phyloP scores from a whole-genome alignment of 2,113 vertebrate species.

The Naja naja region DNA sequence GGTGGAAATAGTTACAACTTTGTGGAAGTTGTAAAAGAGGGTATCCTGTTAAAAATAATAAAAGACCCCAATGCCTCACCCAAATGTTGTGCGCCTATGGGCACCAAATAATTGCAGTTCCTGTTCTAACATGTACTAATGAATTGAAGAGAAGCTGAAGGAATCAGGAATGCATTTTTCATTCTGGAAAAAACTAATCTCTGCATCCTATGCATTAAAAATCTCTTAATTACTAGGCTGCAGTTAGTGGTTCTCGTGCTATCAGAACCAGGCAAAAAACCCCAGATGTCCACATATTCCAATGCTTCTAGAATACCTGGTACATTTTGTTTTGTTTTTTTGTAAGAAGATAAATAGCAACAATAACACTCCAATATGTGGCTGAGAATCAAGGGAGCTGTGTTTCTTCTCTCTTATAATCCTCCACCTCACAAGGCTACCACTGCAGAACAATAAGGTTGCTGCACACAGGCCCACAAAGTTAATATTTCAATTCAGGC shows the following conservation, averaged over 20 bases:
- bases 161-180: background rate
- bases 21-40: background rate
- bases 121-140: background rate
- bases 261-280: background rate
- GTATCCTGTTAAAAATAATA: background rate
- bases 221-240: background rate
- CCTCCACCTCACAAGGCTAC: background rate
- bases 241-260: background rate
- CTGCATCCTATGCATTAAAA: background rate
- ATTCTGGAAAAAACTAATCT: background rate
- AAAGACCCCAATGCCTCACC: background rate
- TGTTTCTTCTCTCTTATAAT: background rate
- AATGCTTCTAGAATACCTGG: background rate
- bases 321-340: too few species aligned
- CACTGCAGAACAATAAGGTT: background rate
- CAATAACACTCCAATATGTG: background rate
- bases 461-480: background rate
- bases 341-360: too few species aligned
- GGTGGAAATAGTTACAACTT: background rate
- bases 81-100: background rate
- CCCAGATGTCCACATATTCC: background rate
- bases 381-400: background rate
- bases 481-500: background rate
- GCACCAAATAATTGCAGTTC: background rate
- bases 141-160: background rate